Base-by-base conservation (phyloP, 2,113 vertebrate species). In the Machaerirhynchus nigripectus region DNA sequence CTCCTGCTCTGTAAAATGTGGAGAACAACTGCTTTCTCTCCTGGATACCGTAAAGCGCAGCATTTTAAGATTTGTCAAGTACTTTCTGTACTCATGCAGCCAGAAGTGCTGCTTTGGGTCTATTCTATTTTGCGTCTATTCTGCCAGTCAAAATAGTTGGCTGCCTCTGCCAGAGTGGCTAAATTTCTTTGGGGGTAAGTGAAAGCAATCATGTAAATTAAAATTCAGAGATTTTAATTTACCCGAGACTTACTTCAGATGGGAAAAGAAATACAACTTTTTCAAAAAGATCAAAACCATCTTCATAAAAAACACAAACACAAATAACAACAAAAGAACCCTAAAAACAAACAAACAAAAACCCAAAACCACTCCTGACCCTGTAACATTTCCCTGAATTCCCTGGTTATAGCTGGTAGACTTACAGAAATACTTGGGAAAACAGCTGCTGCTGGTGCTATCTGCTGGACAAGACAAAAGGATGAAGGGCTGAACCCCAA, bases 181-280 rank as follows among this genome's bases (percentile, higher is more conserved):
- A 71, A 42, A 68, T 57, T 87, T 92, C 57, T 67, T 76, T 15
- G 14, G 40, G 37, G 12, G 23, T 68, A 82, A 81, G 11, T 67
- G 46, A 89, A 91, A 67, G 31, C 22, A 68, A 65, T 68, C 18
- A 73, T 3, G 4, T 13, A 89, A 89, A 89, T 40, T 33, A 75
- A 91, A n/a, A n/a, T n/a, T n/a, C n/a, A n/a, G n/a, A n/a, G n/a
- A n/a, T n/a, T n/a, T n/a, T n/a, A n/a, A n/a, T n/a, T n/a, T n/a
- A n/a, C n/a, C n/a, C n/a, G n/a, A n/a, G n/a, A n/a, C 13, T 74
- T n/a, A 28, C 16, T 95, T 90, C 44, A 86, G 55, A 79, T 78
- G 12, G 19, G 35, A 65, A 89, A 84, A 87, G 6, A 93, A 78
- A 46, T 9, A 61, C 1, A 70, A 30, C 15, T 52, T 67, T 13